These are phyloP conservation scores for Petaurus breviceps DNA, from an alignment of 2,113 vertebrate genomes.

Conservation along the genomic window DNA sequence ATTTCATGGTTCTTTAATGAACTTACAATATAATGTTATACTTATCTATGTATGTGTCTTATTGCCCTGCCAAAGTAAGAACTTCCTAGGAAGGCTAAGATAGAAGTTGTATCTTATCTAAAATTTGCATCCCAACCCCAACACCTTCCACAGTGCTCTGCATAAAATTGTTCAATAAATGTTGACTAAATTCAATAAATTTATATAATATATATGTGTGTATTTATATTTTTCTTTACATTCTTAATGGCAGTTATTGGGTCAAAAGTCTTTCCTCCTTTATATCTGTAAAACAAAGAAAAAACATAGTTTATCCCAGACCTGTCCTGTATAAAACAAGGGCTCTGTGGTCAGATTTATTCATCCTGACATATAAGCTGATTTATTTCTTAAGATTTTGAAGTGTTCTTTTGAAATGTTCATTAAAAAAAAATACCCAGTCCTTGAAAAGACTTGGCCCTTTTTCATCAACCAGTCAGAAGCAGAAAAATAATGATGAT, in stretches of 20 bases:
- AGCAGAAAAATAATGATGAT: slow-evolving; percentile 8
- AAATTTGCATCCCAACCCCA: background rate
- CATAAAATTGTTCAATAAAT: background rate
- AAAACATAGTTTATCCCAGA: background rate
- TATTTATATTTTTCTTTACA: background rate
- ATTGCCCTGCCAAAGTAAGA: background rate
- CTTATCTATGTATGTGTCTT: background rate
- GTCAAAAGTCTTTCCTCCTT: background rate
- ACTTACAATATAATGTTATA: background rate
- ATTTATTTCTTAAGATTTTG: background rate
- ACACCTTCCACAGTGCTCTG: background rate
- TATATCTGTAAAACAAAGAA: background rate
- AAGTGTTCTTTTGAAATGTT: background rate
- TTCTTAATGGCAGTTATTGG: background rate
- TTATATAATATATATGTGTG: background rate
- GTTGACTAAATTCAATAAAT: background rate
- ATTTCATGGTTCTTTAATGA: background rate
- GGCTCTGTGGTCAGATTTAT: background rate
- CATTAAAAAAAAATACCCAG: background rate
- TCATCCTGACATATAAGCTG: background rate
- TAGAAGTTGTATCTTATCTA: background rate
- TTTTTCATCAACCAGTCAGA: slow-evolving; percentile 1
- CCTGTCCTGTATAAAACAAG: background rate
- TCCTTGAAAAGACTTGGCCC: background rate
- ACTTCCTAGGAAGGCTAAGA: background rate